Conservation (phyloP, 2,113 vertebrate species). For the Erpornis zantholeuca region DNA sequence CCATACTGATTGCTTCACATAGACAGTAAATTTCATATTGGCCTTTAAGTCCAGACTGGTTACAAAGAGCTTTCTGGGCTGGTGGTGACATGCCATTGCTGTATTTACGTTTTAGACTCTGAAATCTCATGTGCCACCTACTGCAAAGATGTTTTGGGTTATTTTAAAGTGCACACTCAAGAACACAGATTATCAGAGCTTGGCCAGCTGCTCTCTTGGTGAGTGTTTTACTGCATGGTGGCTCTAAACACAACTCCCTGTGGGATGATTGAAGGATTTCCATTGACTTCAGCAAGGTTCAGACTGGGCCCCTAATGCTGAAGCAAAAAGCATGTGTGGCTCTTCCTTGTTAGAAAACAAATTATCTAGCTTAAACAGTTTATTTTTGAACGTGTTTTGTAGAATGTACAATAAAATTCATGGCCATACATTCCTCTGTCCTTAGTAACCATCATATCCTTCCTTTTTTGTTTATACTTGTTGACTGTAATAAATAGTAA, state of each 20-base stretch:
- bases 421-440: neutral
- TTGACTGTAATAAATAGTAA: neutral
- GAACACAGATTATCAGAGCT: neutral
- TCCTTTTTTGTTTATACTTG: neutral
- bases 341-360: neutral
- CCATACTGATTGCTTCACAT: neutral
- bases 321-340: neutral
- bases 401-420: neutral
- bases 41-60: neutral
- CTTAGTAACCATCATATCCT: neutral
- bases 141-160: constrained; percentile 1
- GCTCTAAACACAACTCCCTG: neutral
- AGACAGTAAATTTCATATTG: neutral
- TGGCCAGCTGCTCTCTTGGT: neutral
- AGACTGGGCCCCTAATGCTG: neutral
- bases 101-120: neutral
- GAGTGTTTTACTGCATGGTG: neutral
- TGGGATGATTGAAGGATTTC: neutral
- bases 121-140: constrained; percentile 12
- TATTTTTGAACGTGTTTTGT: neutral
- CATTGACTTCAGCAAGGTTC: neutral
- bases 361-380: neutral
- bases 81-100: neutral
- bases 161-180: neutral
- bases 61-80: neutral